phyloP scores from a whole-genome alignment of 2,797 vertebrate species.

The Aeoliscus strigatus region DNA sequence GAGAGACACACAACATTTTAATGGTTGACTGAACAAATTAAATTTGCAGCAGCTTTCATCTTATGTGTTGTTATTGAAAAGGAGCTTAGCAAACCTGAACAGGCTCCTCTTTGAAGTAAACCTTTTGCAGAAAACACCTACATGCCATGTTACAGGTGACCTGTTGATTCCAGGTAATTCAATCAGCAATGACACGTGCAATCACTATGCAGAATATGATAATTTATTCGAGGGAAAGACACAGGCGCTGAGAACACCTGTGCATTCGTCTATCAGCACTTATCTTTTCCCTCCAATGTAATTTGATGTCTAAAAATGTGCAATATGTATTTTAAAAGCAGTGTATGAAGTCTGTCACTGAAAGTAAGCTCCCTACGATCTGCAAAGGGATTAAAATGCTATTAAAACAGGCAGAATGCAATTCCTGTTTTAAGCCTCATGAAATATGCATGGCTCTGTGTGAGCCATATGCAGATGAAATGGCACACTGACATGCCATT shows the following conservation, averaged over 20 bases:
- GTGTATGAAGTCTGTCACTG: constrained; percentile 44
- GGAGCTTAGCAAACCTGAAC: constrained; percentile 59
- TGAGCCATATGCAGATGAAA: constrained; percentile 54
- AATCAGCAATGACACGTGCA: constrained; percentile 28
- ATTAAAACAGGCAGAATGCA: constrained; percentile 71
- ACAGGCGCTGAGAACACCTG: constrained; percentile 9
- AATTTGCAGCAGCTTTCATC: constrained; percentile 76
- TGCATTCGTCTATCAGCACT: constrained; percentile 1
- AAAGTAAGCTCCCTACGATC: constrained; percentile 31
- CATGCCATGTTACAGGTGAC: constrained; percentile 45
- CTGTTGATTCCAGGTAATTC: constrained; percentile 53
- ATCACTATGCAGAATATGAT: constrained; percentile 7
- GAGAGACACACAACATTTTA: constrained; percentile 69
- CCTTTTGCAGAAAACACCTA: constrained; percentile 44
- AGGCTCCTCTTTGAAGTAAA: constrained; percentile 59
- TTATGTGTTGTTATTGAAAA: constrained; percentile 58
- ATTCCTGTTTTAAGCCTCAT: constrained; percentile 70
- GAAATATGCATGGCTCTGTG: constrained; percentile 67
- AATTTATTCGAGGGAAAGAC: constrained; percentile 8
- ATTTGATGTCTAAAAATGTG: constrained; percentile 28
- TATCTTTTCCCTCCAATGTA: neutral
- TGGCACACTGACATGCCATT: constrained; percentile 28
- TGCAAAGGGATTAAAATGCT: constrained; percentile 74
- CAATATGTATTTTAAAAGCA: constrained; percentile 35
- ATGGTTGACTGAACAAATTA: constrained; percentile 79